Percentiles rank a stretch among this genome's conserved stretches.
Conservation (phyloP, 2,113 vertebrate genomes). For the Perca schrenkii region DNA sequence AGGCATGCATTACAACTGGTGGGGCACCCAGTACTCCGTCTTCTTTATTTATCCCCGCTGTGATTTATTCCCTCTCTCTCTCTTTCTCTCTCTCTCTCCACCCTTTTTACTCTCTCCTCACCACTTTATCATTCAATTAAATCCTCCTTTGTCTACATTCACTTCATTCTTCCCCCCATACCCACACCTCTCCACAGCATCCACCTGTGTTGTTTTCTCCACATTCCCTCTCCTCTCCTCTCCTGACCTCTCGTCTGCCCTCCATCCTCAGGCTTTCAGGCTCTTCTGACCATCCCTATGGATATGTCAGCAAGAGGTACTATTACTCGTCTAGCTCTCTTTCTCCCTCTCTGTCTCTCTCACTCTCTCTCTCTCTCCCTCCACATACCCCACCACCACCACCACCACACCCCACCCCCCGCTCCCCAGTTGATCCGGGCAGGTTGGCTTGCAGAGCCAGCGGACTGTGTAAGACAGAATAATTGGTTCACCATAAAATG, state of each 20-base stretch:
- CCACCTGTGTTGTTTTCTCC: conserved; percentile 52
- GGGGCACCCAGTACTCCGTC: conserved; percentile 55
- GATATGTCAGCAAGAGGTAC: conserved; percentile 58
- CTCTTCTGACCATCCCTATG: conserved; percentile 46
- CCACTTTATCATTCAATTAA: conserved; percentile 81
- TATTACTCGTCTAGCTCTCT: conserved; percentile 42
- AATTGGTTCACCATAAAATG: conserved; percentile 83
- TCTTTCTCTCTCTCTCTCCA: background rate
- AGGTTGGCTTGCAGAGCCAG: conserved; percentile 77
- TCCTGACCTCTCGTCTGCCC: conserved; percentile 41
- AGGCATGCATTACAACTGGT: conserved; percentile 67
- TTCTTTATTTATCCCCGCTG: conserved; percentile 75
- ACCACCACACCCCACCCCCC: conserved; percentile 3
- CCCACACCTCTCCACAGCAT: conserved; percentile 18
- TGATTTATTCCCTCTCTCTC: conserved; percentile 69
- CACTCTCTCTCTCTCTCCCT: background rate
- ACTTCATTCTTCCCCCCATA: conserved; percentile 31
- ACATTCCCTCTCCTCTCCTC: background rate
- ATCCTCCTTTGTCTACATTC: conserved; percentile 70
- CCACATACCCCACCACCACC: conserved; percentile 26
- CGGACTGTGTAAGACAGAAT: conserved; percentile 83
- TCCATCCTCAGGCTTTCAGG: conserved; percentile 47
- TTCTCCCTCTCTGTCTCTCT: conserved; percentile 6
- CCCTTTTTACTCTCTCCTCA: conserved; percentile 44
- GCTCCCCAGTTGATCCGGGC: conserved; percentile 70